Evolutionary conservation across 2,113 vertebrate genomes (phyloP), one percentile per base, ranked within the genome.

Genomic region (Periophthalmodon schlosseri): DNA sequence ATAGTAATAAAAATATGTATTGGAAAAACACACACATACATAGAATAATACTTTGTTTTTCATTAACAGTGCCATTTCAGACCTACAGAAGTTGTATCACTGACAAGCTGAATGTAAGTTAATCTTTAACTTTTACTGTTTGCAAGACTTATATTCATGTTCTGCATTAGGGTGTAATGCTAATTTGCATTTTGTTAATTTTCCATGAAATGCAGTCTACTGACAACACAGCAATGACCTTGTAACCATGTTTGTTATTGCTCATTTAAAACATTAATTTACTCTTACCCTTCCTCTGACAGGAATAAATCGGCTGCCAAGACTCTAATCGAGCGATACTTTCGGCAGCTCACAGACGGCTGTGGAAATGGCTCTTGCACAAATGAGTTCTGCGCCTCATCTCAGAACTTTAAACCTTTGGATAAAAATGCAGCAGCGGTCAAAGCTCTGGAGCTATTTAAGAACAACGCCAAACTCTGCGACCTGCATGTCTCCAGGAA

Each of bases 321-420:
- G 95, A 96, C 98, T 95, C 96, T 99, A 94, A 99, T 99, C 91
- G 97, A 99, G 94, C 97, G 97, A 94, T 99, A 99, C 95, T 99
- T 98, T 96, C 96, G 95, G 91, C 98, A 99, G 96, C 95, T 99
- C 95, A 99, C 97, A 13, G 96, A 98, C 87, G 98, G 98, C 94
- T 99, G 98, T 94, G 98, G 98, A 95, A 98, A 99, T 96, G 96
- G 96, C 93, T 94, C 95, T 95, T 99, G 98, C 95, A 95, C 96
- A 87, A 99, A 99, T 95, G 96, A 97, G 93, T 97, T 96, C 91
- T 99, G 97, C 90, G 98, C 97, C 91, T 99, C 97, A 84, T 96
- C 95, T 90, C 92, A 93, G 79, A 94, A 93, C 92, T 99, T 97
- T 90, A 95, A 89, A 84, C 96, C 95, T 89, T 94, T 99, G 96